A percentile compares a stretch with the other conserved stretches of the same genome.
Conservation (phyloP, 1,140 invertebrate genomes). For the Neotoxoptera formosana region DNA sequence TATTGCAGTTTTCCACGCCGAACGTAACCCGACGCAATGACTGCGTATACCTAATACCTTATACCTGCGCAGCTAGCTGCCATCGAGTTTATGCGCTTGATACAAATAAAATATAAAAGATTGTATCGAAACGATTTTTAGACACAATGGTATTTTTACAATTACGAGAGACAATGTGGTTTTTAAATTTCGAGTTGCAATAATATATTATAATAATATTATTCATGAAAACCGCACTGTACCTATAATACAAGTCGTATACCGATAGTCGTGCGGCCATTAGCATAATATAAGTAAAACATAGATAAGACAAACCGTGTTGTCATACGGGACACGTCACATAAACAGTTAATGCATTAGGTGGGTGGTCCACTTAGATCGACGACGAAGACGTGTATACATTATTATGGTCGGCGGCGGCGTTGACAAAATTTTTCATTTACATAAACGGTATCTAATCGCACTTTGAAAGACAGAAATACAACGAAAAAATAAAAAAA, state of each 20-base stretch:
- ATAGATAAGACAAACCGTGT: conserved; percentile 20
- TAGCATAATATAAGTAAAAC: conserved; percentile 31
- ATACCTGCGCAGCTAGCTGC: too few species aligned
- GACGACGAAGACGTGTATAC: neutral
- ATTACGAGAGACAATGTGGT: neutral
- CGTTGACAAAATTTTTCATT: neutral
- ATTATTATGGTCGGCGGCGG: neutral
- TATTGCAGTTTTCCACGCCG: neutral
- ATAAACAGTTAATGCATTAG: conserved; percentile 27
- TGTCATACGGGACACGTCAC: conserved; percentile 18
- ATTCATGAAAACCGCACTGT: conserved; percentile 22
- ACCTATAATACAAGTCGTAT: neutral
- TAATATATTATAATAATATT: neutral
- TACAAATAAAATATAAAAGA: neutral
- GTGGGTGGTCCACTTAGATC: conserved; percentile 40
- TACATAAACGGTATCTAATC: neutral
- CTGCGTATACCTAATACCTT: neutral
- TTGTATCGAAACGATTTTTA: neutral
- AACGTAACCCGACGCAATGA: neutral
- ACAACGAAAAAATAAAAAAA: neutral
- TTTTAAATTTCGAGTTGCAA: neutral
- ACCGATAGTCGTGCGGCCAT: conserved; percentile 31
- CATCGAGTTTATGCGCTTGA: neutral
- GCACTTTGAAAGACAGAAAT: neutral
- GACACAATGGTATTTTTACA: neutral